Evolutionary conservation across 2,113 vertebrate genomes (phyloP), one percentile per base, ranked within the genome.

Genomic region (Abramis brama): DNA sequence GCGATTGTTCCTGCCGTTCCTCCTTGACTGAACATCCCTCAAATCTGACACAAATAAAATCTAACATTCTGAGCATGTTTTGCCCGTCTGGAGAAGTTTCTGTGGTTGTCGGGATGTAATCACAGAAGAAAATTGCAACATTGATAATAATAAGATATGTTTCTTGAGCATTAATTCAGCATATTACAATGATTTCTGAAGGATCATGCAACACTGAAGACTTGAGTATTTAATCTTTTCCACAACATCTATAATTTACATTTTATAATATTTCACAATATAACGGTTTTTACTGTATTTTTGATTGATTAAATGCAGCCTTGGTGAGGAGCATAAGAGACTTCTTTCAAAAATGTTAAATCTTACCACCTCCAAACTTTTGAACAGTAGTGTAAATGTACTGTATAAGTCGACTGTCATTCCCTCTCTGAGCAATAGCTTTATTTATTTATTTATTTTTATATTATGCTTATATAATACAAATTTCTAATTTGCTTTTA

Each of bases 21-120:
- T 36, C 39, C 76, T 79, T 79, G 30, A 47, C 8, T 43, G 71
- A 77, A 73, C 80, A 86, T 86, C 64, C 39, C 62, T 88, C 52
- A 79, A 57, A 66, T 36, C 43, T 83, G 70, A 77, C 73, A 86
- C 74, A 85, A 73, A 85, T 86, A 36, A 86, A 88, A 82, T 79
- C 71, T 64, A 45, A 64, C 30, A 73, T 62, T 70, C 23, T 23
- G 39, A 83, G 39, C 59, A 76, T 60, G 57, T 60, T 78, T 62
- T 57, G 15, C 57, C 60, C 25, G 2, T 66, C n/a, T 47, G 25
- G 36, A 66, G 47, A 45, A 68, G 25, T 82, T 70, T 70, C 27
- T 23, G 19, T 25, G 25, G 62, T 27, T 68, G 79, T 80, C 9
- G 43, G n/a, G 17, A 36, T 82, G 17, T 27, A 66, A 81, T 30